Conservation (phyloP, 2,888 invertebrate genomes). For the Phaonia tiefii region DNA sequence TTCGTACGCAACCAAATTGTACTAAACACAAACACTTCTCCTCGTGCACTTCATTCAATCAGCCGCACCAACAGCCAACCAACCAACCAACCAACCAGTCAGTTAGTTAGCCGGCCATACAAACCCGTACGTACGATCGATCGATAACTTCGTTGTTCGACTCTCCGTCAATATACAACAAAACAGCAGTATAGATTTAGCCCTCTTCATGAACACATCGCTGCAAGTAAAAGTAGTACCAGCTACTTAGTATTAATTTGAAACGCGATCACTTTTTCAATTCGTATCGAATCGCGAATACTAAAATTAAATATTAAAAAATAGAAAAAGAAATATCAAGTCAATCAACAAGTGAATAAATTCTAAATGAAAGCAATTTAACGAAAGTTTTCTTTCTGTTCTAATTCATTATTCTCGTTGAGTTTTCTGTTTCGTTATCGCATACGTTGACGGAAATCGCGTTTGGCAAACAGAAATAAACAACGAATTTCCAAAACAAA, state of each 20-base stretch:
- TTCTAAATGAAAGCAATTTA: slow-evolving; percentile 1
- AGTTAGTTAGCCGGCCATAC: slow-evolving; percentile 10
- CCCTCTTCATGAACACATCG: slow-evolving; percentile 64
- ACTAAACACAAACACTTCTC: slow-evolving; percentile 25
- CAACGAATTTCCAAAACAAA: slow-evolving; percentile 15
- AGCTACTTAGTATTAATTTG: not conserved
- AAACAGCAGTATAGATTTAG: slow-evolving; percentile 62
- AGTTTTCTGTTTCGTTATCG: slow-evolving; percentile 36
- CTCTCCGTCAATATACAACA: slow-evolving; percentile 56
- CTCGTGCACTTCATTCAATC: slow-evolving; percentile 32
- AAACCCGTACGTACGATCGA: slow-evolving; percentile 19
- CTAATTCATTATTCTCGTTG: slow-evolving; percentile 11
- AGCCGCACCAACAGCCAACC: slow-evolving; percentile 8
- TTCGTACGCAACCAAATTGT: not conserved
- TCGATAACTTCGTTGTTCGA: slow-evolving; percentile 58
- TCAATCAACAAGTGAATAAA: slow-evolving; percentile 27
- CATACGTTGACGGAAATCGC: slow-evolving; percentile 20
- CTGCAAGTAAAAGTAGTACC: slow-evolving; percentile 26
- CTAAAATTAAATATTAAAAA: slow-evolving; percentile 25
- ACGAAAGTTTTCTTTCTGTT: slow-evolving; percentile 57
- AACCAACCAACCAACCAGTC: not conserved
- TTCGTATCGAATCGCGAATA: slow-evolving; percentile 27
- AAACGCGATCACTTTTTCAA: slow-evolving; percentile 17
- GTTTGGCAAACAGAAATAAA: slow-evolving; percentile 33
- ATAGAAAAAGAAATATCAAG: slow-evolving; percentile 1